These are phyloP conservation scores for Schmidtea mediterranea DNA, from an alignment of 1,140 invertebrate species.

Conservation along the genomic window DNA sequence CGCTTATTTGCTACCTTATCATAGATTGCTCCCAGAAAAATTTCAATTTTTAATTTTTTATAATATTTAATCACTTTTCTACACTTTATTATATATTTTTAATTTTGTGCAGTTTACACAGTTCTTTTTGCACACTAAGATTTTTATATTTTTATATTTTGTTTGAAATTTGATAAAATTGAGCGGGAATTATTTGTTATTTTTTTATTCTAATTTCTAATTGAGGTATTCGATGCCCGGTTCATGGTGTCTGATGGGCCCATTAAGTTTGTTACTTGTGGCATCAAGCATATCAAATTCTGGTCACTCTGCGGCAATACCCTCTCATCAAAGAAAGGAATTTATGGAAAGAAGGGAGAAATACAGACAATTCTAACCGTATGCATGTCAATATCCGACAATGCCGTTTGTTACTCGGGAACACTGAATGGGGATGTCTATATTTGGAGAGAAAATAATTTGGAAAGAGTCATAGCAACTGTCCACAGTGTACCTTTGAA, in stretches of 20 bases:
- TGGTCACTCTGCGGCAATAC: constrained; percentile 27
- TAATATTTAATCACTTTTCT: too few relatives aligned
- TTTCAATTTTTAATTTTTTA: too few relatives aligned
- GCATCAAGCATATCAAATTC: constrained; percentile 28
- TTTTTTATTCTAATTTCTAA: too few relatives aligned
- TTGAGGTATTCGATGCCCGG: constrained; percentile 25
- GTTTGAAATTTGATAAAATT: too few relatives aligned
- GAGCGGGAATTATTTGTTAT: too few relatives aligned
- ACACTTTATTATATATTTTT: too few relatives aligned
- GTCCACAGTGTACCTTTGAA: constrained; percentile 17
- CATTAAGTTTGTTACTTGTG: constrained; percentile 20
- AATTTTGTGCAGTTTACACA: too few relatives aligned
- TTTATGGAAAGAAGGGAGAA: constrained; percentile 25
- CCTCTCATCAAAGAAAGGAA: constrained; percentile 21
- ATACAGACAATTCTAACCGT: constrained; percentile 21
- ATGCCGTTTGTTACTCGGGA: constrained; percentile 18
- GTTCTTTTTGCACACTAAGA: too few relatives aligned
- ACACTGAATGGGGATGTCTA: constrained; percentile 25
- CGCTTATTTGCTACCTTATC: too few relatives aligned
- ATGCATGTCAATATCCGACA: constrained; percentile 18
- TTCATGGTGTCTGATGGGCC: constrained; percentile 20
- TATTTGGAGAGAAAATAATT: constrained; percentile 19
- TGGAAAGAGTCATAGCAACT: constrained; percentile 15
- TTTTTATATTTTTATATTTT: too few relatives aligned
- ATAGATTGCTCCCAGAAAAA: too few relatives aligned